These are phyloP conservation scores for Apostichopus japonicus DNA, from an alignment of 35 echinoderm and acorn worm genomes.

Conservation along the genomic window DNA sequence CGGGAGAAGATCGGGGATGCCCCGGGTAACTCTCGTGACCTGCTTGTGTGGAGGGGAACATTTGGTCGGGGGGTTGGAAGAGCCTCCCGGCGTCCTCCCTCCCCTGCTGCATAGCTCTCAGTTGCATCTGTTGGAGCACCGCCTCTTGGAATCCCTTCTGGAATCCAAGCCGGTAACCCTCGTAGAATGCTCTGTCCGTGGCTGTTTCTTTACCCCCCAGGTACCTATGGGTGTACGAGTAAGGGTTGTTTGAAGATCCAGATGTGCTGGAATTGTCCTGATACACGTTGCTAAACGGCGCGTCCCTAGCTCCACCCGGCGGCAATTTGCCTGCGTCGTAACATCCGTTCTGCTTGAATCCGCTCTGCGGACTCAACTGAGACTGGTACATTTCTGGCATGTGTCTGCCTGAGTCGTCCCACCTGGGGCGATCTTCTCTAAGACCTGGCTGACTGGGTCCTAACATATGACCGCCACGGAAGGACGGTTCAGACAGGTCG, in stretches of 20 bases:
- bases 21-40: neutral
- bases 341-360: neutral
- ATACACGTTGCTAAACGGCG: neutral
- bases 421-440: neutral
- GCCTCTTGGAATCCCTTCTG: neutral
- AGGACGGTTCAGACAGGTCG: neutral
- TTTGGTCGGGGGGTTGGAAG: neutral
- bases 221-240: conserved; percentile 10
- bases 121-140: neutral
- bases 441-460: neutral
- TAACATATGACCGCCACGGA: neutral
- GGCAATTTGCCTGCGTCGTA: neutral
- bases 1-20: neutral
- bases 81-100: neutral
- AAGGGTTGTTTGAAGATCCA: conserved; percentile 16
- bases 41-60: neutral
- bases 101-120: neutral
- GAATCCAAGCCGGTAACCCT: conserved; percentile 14
- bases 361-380: neutral
- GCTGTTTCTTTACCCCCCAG: neutral
- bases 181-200: neutral
- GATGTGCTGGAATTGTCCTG: neutral
- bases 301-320: neutral
- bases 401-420: neutral
- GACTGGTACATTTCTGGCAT: neutral